Base-by-base conservation (phyloP, 2,888 invertebrate species). In the Pogonocherus hispidulus region DNA sequence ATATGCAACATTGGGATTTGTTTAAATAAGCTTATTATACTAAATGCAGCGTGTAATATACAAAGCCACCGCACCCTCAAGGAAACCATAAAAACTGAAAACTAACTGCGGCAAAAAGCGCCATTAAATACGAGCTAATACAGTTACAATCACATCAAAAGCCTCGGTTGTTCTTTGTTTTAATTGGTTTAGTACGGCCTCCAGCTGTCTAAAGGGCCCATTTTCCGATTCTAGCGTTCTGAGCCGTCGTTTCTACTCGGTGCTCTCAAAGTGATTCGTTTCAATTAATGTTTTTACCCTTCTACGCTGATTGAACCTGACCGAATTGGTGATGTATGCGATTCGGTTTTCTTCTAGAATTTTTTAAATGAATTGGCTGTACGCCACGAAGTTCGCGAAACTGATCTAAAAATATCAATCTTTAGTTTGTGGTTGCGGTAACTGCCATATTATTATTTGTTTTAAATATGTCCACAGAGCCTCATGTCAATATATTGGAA, bases 91-190 rank as follows among this genome's bases (percentile, higher is more conserved):
- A 62, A 49, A 62, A 62, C 32, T 35, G 62, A n/a, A 22, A 51
- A 51, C 16, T 37, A 62, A 51, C 35, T 19, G 51, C 62, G 27
- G 22, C 62, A 66, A 79, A 79, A 76, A 74, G 73, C 68, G 67
- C 75, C 75, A 75, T 76, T 77, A 80, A 78, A 77, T 71, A 65
- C 49, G 35, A 70, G 70, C 72, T 78, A 79, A 79, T 79, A 75
- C 76, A 76, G 76, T 77, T 70, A 78, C 79, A 80, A 80, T 81
- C 81, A 79, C 76, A 78, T 78, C 78, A 76, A 80, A 79, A 80
- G 79, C 75, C 71, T 73, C 70, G 67, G 41, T 70, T 71, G 77
- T 79, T 79, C 79, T 80, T 80, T 78, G 77, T 76, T 79, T 79
- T 81, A 81, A 80, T 80, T 81, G 79, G 79, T 80, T 80, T 79